Conservation (phyloP, 2,113 vertebrate genomes). For the Terrapene triunguis region DNA sequence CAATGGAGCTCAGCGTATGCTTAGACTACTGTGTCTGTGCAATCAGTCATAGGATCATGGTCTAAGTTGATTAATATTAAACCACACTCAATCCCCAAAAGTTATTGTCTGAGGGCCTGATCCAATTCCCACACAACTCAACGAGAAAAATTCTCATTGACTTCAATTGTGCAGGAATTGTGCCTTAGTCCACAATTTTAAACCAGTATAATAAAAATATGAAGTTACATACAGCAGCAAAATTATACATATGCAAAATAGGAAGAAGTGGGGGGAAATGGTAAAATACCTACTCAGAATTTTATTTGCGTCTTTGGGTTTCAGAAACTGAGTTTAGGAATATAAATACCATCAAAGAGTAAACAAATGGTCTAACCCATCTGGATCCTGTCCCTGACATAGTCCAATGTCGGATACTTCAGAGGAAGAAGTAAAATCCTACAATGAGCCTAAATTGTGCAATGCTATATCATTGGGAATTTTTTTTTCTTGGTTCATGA, state of each 20-base stretch:
- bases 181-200: neutral
- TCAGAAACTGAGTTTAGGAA: neutral
- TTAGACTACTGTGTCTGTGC: neutral
- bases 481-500: neutral
- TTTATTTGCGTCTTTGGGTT: neutral
- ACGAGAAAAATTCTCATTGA: neutral
- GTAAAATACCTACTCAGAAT: neutral
- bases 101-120: neutral
- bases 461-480: neutral
- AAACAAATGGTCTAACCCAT: neutral
- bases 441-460: neutral
- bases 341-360: neutral
- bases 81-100: neutral
- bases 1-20: rapidly evolving
- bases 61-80: neutral
- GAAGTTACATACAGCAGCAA: neutral
- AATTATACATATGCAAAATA: neutral
- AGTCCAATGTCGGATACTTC: neutral
- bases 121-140: neutral
- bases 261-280: rapidly evolving
- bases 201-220: neutral
- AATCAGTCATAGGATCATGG: neutral
- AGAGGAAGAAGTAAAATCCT: neutral
- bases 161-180: neutral
- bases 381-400: neutral